Conservation (phyloP, 2,888 invertebrate genomes). For the Drymonia ruficornis region DNA sequence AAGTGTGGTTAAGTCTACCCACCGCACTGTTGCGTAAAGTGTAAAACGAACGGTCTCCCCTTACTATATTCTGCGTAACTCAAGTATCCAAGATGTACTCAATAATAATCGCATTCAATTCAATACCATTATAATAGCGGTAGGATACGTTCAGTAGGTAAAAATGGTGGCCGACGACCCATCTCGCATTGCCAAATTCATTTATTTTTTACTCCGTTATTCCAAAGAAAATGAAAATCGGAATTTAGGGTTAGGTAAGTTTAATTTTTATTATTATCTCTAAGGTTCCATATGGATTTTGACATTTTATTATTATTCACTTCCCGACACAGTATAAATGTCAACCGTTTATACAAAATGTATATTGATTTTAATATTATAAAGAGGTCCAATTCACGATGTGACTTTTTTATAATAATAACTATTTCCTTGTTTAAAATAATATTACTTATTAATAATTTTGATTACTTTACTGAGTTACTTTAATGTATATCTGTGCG, state of each 20-base stretch:
- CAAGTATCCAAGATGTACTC: conserved; percentile 56
- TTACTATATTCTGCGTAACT: conserved; percentile 47
- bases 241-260: conserved; percentile 62
- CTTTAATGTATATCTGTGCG: not conserved
- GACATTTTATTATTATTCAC: conserved; percentile 11
- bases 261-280: conserved; percentile 36
- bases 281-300: conserved; percentile 31
- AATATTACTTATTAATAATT: conserved; percentile 1
- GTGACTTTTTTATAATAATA: not conserved
- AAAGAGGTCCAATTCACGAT: not conserved
- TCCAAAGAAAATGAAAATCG: conserved; percentile 76
- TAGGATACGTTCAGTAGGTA: conserved; percentile 56
- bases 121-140: conserved; percentile 52
- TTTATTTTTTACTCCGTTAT: conserved; percentile 64
- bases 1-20: conserved; percentile 37
- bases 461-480: conserved; percentile 6
- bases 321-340: conserved; percentile 30
- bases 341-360: not conserved
- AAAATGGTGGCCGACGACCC: conserved; percentile 58
- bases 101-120: conserved; percentile 43
- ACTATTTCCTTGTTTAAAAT: not conserved
- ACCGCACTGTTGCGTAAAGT: conserved; percentile 43
- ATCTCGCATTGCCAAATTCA: conserved; percentile 71
- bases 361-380: not conserved
- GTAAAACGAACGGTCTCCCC: conserved; percentile 35